A percentile compares a stretch with the other conserved stretches of the same genome.
Conservation (phyloP, 92 coral and sea anemone species). For the Pocillopora meandrina region DNA sequence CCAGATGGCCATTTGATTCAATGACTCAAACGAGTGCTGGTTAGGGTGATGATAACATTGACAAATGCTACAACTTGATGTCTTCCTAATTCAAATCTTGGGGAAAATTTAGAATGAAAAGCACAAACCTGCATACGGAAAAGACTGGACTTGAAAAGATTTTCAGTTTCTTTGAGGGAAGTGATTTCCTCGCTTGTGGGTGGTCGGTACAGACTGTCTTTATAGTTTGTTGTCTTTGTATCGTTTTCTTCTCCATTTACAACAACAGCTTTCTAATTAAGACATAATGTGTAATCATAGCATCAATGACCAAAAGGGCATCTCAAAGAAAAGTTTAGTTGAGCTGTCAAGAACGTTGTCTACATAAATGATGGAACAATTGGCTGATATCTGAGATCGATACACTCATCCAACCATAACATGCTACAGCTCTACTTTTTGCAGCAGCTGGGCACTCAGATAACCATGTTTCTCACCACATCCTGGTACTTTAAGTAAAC, state of each 20-base stretch:
- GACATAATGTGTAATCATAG: neutral
- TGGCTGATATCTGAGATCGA: too few relatives aligned
- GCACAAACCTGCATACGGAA: constrained; percentile 90
- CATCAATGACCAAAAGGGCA: neutral
- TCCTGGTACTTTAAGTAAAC: too few relatives aligned
- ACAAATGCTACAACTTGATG: neutral
- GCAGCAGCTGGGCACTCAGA: too few relatives aligned
- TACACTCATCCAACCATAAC: too few relatives aligned
- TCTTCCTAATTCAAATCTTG: neutral
- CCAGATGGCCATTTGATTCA: too few relatives aligned
- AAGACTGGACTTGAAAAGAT: constrained; percentile 90
- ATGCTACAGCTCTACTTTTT: too few relatives aligned
- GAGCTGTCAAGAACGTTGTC: neutral
- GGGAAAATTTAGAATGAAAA: neutral
- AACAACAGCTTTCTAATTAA: constrained; percentile 6
- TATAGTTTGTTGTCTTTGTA: constrained; percentile 40
- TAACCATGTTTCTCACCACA: too few relatives aligned
- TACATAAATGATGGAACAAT: too few relatives aligned
- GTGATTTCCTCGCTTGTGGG: constrained; percentile 94
- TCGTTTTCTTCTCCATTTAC: constrained; percentile 27
- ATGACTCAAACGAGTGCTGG: too few relatives aligned
- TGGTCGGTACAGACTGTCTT: constrained; percentile 82
- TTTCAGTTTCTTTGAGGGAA: constrained; percentile 92
- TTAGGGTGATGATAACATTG: too few relatives aligned
- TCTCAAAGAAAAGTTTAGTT: neutral